These are phyloP conservation scores for Platynereis dumerilii DNA, from an alignment of 2,888 invertebrate species.

Conservation along the genomic window DNA sequence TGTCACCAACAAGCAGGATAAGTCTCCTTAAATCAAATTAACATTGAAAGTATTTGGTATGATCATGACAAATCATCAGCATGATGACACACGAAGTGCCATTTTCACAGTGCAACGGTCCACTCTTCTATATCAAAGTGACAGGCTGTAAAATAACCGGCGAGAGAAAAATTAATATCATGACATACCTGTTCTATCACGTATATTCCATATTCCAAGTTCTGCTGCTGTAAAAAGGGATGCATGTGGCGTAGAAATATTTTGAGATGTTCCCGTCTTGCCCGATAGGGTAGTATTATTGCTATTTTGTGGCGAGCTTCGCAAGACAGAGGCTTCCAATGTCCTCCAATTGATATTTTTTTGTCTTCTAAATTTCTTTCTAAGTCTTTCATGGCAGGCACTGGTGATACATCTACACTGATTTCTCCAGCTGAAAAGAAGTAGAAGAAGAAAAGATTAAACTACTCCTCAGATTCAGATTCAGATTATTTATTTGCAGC, in stretches of 20 bases:
- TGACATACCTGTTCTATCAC: constrained; percentile 4
- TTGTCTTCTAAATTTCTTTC: neutral
- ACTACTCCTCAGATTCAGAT: no score
- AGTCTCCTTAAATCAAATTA: no score
- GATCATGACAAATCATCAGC: no score
- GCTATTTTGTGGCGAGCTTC: neutral
- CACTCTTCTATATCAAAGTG: no score
- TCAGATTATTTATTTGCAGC: no score
- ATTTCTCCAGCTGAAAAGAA: neutral
- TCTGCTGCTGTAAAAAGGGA: constrained; percentile 2
- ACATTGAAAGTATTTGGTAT: no score
- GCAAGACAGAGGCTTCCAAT: neutral
- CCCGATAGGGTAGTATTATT: neutral
- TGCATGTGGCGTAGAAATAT: constrained; percentile 7
- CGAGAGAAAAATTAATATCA: neutral
- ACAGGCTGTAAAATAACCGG: no score
- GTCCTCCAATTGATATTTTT: neutral
- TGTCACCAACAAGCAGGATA: no score
- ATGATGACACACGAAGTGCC: no score
- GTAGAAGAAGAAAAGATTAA: no score
- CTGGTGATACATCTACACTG: neutral
- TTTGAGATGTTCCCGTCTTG: neutral
- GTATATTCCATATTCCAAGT: constrained; percentile 3
- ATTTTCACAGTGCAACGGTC: no score
- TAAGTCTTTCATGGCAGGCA: neutral